Base-by-base conservation (phyloP, 2,888 invertebrate genomes). In the Julus scandinavius region DNA sequence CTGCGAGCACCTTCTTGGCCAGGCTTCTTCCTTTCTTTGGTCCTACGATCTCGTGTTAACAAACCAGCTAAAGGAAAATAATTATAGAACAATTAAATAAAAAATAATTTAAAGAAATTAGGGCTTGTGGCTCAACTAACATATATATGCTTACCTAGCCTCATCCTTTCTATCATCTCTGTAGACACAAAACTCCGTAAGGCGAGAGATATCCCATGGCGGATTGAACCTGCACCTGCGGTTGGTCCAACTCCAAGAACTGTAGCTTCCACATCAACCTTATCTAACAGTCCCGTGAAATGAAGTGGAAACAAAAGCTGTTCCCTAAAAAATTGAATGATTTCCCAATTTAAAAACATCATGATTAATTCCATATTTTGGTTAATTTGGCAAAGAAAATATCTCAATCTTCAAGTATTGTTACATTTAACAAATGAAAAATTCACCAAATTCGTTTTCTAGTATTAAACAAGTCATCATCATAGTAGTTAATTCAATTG, bases 1-100 rank as follows among this genome's bases (percentile, higher is more conserved):
- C 95, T 96, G 91, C 98, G 95, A 38, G 98, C 97, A 90, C 96
- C 96, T 91, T 95, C 95, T 93, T 97, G 97, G 9, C 98, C 98
- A 88, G 96, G 96, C 95, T 98, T 98, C 95, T 97, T 97, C 90
- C 98, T 94, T 93, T 99, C 98, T 89, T 95, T 94, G 38, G 93
- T 93, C 88, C 98, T 94, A 89, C 94, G 94, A 92, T 98, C 98
- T 91, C 94, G 94, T 38, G 96, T 96, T 86, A 99, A 93, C 89
- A 98, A 93, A 80, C 99, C 99, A 92, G 98, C 97, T 96, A 91
- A 72, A 38, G 20, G n/a, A 88, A 85, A 13, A 63, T 9, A 80
- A 38, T 7, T 15, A 80, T 80, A 11, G 29, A 38, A 9, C 80
- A 80, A 38, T 80, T 13, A 13, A 38, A 80, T 20, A 9, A 29